Conservation (phyloP, 2,888 invertebrate species). For the Drosophila gaucha region DNA sequence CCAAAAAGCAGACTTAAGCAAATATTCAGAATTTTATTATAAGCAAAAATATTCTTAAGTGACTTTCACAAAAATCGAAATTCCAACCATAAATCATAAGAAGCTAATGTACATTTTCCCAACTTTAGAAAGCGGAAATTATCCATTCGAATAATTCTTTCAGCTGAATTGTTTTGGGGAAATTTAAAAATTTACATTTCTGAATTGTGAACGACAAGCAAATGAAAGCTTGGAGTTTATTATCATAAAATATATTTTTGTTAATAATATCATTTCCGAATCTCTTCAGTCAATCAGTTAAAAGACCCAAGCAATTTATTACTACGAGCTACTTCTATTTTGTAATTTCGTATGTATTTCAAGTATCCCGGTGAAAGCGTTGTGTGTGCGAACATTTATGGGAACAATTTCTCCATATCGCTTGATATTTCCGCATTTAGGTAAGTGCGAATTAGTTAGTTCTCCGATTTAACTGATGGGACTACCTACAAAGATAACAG, state of each 20-base stretch:
- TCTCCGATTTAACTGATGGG: not conserved
- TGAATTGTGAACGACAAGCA: not conserved
- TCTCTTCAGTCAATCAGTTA: conserved; percentile 30
- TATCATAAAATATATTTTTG: conserved; percentile 24
- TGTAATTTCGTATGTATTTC: conserved; percentile 39
- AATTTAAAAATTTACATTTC: too few species aligned
- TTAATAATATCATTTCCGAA: conserved; percentile 30
- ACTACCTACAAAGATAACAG: not conserved
- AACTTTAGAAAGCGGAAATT: too few species aligned
- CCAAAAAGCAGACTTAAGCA: too few species aligned
- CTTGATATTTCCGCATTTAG: conserved; percentile 7
- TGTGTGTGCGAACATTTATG: conserved; percentile 36
- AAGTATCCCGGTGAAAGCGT: conserved; percentile 22
- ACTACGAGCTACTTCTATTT: conserved; percentile 27
- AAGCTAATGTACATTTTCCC: too few species aligned
- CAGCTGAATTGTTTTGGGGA: too few species aligned
- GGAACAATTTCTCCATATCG: conserved; percentile 3
- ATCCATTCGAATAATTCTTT: too few species aligned
- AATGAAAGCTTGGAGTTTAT: conserved; percentile 21
- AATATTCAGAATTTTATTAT: too few species aligned
- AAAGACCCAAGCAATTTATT: conserved; percentile 27
- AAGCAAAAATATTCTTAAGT: too few species aligned
- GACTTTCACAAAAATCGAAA: too few species aligned
- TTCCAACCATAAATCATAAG: too few species aligned
- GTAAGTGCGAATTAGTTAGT: conserved; percentile 16